phyloP scores from a whole-genome alignment of 2,113 vertebrate species.

The Equus quagga region DNA sequence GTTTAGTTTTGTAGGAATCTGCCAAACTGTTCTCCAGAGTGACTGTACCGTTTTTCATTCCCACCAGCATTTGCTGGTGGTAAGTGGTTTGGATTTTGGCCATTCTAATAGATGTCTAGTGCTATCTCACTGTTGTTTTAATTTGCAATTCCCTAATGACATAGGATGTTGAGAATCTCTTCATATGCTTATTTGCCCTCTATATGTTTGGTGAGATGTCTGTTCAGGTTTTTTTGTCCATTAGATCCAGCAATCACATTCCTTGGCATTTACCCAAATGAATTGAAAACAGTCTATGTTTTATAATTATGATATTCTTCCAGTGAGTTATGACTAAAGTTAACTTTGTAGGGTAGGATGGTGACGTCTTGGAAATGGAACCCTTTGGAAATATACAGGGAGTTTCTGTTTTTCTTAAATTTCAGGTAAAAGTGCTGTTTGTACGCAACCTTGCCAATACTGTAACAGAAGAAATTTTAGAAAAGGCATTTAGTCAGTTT shows the following conservation, averaged over 20 bases:
- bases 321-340: conserved; percentile 41
- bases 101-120: neutral
- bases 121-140: neutral
- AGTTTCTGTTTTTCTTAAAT: conserved; percentile 27
- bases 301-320: neutral
- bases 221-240: neutral
- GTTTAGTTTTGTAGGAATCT: neutral
- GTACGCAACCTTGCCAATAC: conserved; percentile 97
- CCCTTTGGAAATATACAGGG: conserved; percentile 16
- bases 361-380: conserved; percentile 14
- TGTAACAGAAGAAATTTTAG: conserved; percentile 97
- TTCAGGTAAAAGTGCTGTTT: conserved; percentile 97
- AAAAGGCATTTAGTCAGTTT: conserved; percentile 96
- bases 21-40: neutral
- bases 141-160: neutral
- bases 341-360: neutral
- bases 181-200: neutral
- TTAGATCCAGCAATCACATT: neutral
- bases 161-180: neutral
- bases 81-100: conserved; percentile 1
- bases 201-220: neutral
- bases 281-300: neutral
- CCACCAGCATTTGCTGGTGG: neutral
- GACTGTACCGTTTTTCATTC: neutral
- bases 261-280: neutral